phyloP scores from a whole-genome alignment of 2,797 vertebrate genomes.

The Lindbergichthys nudifrons region DNA sequence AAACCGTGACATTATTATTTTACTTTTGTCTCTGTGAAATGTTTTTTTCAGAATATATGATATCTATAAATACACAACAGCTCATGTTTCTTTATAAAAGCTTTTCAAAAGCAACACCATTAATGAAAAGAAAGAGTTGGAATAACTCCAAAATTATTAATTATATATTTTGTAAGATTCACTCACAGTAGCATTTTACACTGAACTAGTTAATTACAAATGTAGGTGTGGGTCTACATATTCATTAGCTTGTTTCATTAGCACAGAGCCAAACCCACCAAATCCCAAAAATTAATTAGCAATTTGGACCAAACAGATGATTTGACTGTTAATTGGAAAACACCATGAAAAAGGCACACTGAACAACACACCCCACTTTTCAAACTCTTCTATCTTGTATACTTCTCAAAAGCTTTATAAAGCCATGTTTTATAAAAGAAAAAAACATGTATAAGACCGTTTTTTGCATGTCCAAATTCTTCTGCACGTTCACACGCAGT shows the following conservation, averaged over 20 bases:
- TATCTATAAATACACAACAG: constrained; percentile 15
- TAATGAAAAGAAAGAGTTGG: background rate
- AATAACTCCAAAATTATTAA: background rate
- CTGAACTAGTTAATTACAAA: background rate
- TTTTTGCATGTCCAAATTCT: constrained; percentile 59
- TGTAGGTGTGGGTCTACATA: background rate
- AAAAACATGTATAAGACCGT: background rate
- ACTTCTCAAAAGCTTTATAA: constrained; percentile 59
- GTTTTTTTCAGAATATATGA: constrained; percentile 28
- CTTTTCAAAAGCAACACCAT: constrained; percentile 34
- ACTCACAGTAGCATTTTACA: background rate
- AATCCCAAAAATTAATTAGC: background rate
- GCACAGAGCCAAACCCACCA: constrained; percentile 9
- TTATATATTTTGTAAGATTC: background rate
- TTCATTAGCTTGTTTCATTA: constrained; percentile 3
- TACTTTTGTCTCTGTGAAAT: constrained; percentile 32
- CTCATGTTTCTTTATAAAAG: constrained; percentile 38
- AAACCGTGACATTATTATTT: constrained; percentile 10
- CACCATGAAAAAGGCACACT: background rate
- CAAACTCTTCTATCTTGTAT: constrained; percentile 14
- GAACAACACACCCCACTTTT: constrained; percentile 21
- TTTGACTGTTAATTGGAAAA: background rate
- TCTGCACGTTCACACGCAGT: constrained; percentile 52
- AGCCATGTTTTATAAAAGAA: constrained; percentile 24
- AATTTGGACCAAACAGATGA: background rate